These are phyloP conservation scores for Propithecus deckenii DNA, from an alignment of 2,797 vertebrate genomes.

Conservation along the genomic window DNA sequence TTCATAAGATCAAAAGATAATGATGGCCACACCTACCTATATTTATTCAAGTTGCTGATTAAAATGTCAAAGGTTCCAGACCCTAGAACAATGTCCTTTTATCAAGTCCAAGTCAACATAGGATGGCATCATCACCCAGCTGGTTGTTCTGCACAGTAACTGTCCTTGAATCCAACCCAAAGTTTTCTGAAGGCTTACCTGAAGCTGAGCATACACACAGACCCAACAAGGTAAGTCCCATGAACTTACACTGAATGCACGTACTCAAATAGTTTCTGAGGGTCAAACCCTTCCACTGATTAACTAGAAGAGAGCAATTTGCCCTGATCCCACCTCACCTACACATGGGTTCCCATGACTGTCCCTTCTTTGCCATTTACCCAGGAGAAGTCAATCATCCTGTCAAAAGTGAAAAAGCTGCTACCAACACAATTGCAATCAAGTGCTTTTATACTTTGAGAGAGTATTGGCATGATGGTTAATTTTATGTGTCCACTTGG, in stretches of 20 bases:
- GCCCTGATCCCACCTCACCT: no score
- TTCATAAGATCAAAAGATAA: not conserved
- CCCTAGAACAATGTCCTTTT: not conserved
- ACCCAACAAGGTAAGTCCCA: fast-evolving
- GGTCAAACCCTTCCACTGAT: not conserved
- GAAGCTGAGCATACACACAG: not conserved
- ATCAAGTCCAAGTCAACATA: not conserved
- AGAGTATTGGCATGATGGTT: not conserved
- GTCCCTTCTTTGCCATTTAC: not conserved
- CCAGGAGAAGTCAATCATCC: not conserved
- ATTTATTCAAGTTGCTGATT: not conserved
- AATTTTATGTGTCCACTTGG: not conserved
- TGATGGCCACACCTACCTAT: not conserved
- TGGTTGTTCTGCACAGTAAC: not conserved
- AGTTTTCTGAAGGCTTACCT: not conserved
- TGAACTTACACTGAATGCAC: not conserved
- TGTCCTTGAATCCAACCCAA: not conserved
- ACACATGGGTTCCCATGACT: not conserved
- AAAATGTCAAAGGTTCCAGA: not conserved
- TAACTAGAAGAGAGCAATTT: not conserved
- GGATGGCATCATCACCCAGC: not conserved
- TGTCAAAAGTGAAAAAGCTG: not conserved
- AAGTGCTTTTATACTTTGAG: not conserved
- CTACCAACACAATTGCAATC: not conserved
- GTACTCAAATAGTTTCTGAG: not conserved